Evolutionary conservation across 2,797 vertebrate species (phyloP).

Genomic region (Hydrocynus forskahlii): DNA sequence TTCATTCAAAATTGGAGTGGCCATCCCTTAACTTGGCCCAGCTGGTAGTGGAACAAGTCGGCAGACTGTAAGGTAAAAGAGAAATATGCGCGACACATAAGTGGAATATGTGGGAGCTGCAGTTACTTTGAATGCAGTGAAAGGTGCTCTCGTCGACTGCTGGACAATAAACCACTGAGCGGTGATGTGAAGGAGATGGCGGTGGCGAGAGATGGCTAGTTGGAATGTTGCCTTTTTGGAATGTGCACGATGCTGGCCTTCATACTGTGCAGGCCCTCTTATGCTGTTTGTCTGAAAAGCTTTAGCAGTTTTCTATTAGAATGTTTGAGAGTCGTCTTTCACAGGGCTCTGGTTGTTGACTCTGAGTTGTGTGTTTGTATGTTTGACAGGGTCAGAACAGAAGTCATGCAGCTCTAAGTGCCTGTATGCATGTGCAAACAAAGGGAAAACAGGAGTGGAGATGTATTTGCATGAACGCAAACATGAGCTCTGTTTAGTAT

Average conservation of each 20-base stretch:
- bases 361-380: not conserved
- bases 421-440: slow-evolving; percentile 12
- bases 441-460: not conserved
- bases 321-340: slow-evolving; percentile 61
- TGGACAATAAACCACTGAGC: slow-evolving; percentile 4
- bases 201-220: not conserved
- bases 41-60: not conserved
- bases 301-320: slow-evolving; percentile 62
- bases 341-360: not conserved
- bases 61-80: not conserved
- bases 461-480: slow-evolving; percentile 1
- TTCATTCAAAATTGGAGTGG: slow-evolving; percentile 16
- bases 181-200: not conserved
- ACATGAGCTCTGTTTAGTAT: slow-evolving; percentile 25
- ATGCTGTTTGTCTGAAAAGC: slow-evolving; percentile 6
- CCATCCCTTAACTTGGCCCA: not conserved
- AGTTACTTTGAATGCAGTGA: slow-evolving; percentile 5
- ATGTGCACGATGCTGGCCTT: not conserved
- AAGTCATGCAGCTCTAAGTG: slow-evolving; percentile 6
- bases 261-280: not conserved
- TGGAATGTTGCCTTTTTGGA: not conserved
- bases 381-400: slow-evolving; percentile 3
- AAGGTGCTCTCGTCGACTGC: not conserved
- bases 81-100: not conserved
- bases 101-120: slow-evolving; percentile 7